Conservation (phyloP, 2,797 vertebrate genomes). For the Tarsius wallacei region DNA sequence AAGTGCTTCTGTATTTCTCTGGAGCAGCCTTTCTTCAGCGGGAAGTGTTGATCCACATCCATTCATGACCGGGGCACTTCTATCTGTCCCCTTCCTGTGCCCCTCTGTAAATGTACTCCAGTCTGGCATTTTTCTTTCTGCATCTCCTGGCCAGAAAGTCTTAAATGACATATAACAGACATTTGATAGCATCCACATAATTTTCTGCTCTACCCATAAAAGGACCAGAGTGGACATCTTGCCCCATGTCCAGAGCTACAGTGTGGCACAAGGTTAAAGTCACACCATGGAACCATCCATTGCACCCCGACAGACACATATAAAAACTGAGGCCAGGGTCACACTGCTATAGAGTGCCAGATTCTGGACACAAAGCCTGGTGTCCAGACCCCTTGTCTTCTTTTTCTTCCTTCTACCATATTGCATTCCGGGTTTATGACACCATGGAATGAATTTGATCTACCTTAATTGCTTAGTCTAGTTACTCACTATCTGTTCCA, state of each 20-base stretch:
- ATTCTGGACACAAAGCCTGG: not conserved
- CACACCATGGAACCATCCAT: accelerated
- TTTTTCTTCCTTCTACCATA: no score
- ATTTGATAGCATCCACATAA: accelerated
- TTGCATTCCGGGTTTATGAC: not conserved
- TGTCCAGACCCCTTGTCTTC: accelerated
- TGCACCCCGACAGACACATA: accelerated
- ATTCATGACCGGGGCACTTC: accelerated
- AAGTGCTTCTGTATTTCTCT: not conserved
- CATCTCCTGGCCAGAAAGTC: not conserved
- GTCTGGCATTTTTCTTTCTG: not conserved
- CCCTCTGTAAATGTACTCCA: not conserved
- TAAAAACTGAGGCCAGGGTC: not conserved
- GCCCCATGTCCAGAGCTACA: accelerated
- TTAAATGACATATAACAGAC: no score
- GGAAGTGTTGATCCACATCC: accelerated
- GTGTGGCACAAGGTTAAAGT: not conserved
- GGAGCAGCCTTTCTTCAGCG: not conserved
- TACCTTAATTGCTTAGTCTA: not conserved
- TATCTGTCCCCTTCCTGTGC: not conserved
- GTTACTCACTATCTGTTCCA: not conserved
- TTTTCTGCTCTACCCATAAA: not conserved
- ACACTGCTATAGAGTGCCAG: accelerated
- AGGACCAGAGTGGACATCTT: not conserved
- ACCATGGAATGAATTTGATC: not conserved